These are phyloP conservation scores for Tyrophagus putrescentiae DNA, from an alignment of 1,140 invertebrate genomes.

Conservation along the genomic window DNA sequence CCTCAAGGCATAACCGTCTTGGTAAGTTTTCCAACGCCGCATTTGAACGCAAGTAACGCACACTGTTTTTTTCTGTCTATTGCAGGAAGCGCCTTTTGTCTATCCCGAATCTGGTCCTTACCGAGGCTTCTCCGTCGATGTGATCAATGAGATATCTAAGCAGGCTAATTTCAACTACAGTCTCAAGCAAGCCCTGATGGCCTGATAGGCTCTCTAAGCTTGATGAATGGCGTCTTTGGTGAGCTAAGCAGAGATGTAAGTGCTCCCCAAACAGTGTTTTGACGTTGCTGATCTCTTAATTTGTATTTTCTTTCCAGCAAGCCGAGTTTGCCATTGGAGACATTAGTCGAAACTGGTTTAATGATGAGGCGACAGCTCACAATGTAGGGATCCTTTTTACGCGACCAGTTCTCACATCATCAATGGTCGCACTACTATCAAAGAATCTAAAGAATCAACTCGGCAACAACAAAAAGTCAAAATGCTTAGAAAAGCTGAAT, in stretches of 20 bases:
- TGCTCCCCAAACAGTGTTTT: no score
- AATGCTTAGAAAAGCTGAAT: no score
- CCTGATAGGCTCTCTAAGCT: slow-evolving; percentile 1
- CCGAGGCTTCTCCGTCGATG: slow-evolving; percentile 9
- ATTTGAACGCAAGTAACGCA: background rate
- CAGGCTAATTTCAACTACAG: background rate
- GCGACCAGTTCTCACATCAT: background rate
- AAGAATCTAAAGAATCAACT: background rate
- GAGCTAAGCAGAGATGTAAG: background rate
- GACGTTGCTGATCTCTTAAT: no score
- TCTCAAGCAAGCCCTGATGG: slow-evolving; percentile 9
- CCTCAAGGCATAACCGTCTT: slow-evolving; percentile 4
- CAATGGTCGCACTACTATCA: background rate
- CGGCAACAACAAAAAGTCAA: background rate
- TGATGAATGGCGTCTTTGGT: background rate
- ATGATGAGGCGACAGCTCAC: background rate
- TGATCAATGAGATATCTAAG: background rate
- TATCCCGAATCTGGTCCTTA: slow-evolving; percentile 13
- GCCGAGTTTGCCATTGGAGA: slow-evolving; percentile 11
- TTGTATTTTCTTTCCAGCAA: background rate
- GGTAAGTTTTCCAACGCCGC: background rate
- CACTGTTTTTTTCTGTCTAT: background rate
- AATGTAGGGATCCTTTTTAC: background rate
- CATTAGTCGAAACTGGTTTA: slow-evolving; percentile 7
- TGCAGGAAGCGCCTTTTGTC: slow-evolving; percentile 3